Base-by-base conservation (phyloP, 2,888 invertebrate species). In the Andrena bucephala region DNA sequence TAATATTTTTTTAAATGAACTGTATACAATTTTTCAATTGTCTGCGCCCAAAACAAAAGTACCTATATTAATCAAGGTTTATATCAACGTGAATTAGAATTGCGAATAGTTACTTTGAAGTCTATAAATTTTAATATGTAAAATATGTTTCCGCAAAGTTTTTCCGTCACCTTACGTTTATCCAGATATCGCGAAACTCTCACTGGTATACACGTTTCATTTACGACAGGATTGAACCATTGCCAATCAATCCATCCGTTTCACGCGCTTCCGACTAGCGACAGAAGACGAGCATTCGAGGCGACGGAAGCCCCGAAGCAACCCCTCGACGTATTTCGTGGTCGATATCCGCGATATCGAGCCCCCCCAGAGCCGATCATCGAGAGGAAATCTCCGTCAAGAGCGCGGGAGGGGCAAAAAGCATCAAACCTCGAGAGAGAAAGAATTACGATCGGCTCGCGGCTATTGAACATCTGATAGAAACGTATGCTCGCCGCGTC, bases 361-460 rank as follows among this genome's bases (percentile, higher is more conserved):
- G 70, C 4, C 57, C n/a, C 20, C 36, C 27, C 16, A 8, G 54
- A 36, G 52, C 68, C 36, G 68, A 77, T 79, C 80, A 50, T 69
- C 73, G 59, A 42, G 50, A 74, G 52, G 36, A 75, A 74, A 81
- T 71, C 67, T 60, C 48, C 42, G 63, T 48, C 13, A 74, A 36
- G 57, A 66, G 68, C 36, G 6, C 29, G 13, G 20, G 7, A 16
- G 16, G 4, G 10, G 10, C 36, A 59, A 75, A 75, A 63, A 66
- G 70, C 78, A 75, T 75, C 70, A 79, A 79, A 78, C 63, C 48
- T 27, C 67, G 16, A 29, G 59, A 29, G 59, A 29, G 76, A 73
- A 85, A 89, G 85, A 86, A 81, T 85, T 85, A 88, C 84, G 86
- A 83, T 83, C 79, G 79, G 74, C 85, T 85, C 69, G 83, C 85